Base-by-base conservation (phyloP, 2,888 invertebrate species). In the Drosophila histrio region DNA sequence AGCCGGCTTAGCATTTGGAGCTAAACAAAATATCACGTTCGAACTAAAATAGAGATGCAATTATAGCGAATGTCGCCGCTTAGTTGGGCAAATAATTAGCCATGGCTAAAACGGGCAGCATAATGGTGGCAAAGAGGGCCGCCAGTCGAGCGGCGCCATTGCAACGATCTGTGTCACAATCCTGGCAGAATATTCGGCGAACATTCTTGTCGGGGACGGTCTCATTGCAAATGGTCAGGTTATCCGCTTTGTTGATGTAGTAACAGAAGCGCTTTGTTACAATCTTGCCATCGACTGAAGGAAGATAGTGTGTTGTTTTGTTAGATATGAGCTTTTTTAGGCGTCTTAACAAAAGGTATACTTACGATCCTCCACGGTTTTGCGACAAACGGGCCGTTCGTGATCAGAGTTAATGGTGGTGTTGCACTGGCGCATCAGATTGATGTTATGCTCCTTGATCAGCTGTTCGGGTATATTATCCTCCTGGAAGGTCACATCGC, bases 201-300 rank as follows among this genome's bases (percentile, higher is more conserved):
- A 89, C 88, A 68, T 79, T 91, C 59, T 88, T 89, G 65, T 90
- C 91, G 32, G 89, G 87, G 9, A 58, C 71, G 21, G 88, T 77
- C 43, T 89, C 76, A 26, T 82, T 83, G 77, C 91, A 91, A 22
- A 85, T 77, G 26, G 89, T 81, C 49, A 91, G 57, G 0, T 89
- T 78, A 66, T 91, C 91, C 15, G 91, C 89, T 53, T 91, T 90
- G 61, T 91, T 91, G 77, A 90, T 90, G 67, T 90, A 91, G 72
- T 91, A 91, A 57, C 91, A 91, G 69, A 90, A 91, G 19, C 91
- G 91, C 52, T 91, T 91, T 7, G 89, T 90, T 0, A 89, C 65
- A 0, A 66, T 54, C 44, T 89, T 85, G 39, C 91, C 91, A 72
- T 91, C 87, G 21, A 58, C 91, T 90, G 44, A 1, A 22, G 15